Evolutionary conservation across 2,113 vertebrate genomes (phyloP).

Genomic region (Solea senegalensis): DNA sequence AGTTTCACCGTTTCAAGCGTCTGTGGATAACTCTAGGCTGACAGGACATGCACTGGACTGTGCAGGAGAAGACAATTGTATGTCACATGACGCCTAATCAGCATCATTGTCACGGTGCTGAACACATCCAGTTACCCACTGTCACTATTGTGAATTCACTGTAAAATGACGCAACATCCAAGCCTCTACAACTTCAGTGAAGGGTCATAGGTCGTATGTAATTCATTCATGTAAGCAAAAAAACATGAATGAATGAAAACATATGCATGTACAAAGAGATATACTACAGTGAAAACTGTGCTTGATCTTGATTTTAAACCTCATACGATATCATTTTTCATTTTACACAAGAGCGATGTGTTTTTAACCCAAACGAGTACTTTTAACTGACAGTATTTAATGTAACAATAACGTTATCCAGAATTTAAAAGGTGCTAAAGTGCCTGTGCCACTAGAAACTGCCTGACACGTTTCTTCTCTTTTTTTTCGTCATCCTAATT

Average conservation of each 20-base stretch:
- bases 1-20: background rate
- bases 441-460: conserved; percentile 13
- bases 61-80: background rate
- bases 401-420: background rate
- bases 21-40: background rate
- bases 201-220: background rate
- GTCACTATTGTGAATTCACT: background rate
- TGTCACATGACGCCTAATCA: background rate
- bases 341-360: no score
- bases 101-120: background rate
- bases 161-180: background rate
- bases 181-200: background rate
- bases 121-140: background rate
- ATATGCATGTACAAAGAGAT: background rate
- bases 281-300: no score
- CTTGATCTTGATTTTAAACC: no score
- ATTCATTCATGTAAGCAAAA: no score
- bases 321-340: no score
- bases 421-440: conserved; percentile 12
- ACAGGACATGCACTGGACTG: background rate
- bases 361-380: background rate
- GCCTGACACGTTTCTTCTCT: conserved; percentile 51
- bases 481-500: conserved; percentile 60
- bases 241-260: no score
- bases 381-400: background rate